Evolutionary conservation across 2,888 invertebrate genomes (phyloP), one percentile per base, ranked within the genome.

Genomic region (Pterostichus niger): DNA sequence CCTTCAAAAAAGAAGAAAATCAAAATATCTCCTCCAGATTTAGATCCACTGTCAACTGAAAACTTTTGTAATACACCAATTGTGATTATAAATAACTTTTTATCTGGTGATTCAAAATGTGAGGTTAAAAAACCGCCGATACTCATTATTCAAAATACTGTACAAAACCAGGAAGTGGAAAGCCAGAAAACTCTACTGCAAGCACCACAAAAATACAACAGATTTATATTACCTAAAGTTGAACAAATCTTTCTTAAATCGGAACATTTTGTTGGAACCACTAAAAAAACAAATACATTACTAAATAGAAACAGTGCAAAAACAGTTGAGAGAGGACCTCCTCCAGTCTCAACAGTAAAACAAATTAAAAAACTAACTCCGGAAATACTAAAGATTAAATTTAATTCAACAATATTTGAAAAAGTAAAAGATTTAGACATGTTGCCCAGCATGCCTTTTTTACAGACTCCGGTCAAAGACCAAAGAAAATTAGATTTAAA

Each of bases 381-480:
- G 4, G 33, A 75, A 7, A n/a, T 75, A 31, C 17, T 75, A 31
- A 77, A 84, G 15, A 78, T 86, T 6, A 87, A 87, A 77, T 87
- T 87, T 84, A 87, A 87, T 84, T 87, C 87, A 0, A 84, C 85
- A 5, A 85, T 87, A 54, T 87, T 87, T 71, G 76, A 85, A 56
- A 85, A 84, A 40, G 59, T 85, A 31, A 83, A 54, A 52, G 54
- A 54, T 5, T 11, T 31, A 44, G 54, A 84, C 17, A 88, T 88
- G 88, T 87, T 89, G 84, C 89, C 89, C 33, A 89, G 88, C 84
- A 89, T 90, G 89, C 90, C 89, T 15, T 87, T 85, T 84, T 85
- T 89, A 44, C 83, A 81, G 52, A 87, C 88, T 11, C 88, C 88
- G 15, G 56, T 84, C 7, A 88, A 88, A 83, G 86, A 84, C 24